Evolutionary conservation across 1,140 invertebrate species (phyloP).

Genomic region (Galleria mellonella): DNA sequence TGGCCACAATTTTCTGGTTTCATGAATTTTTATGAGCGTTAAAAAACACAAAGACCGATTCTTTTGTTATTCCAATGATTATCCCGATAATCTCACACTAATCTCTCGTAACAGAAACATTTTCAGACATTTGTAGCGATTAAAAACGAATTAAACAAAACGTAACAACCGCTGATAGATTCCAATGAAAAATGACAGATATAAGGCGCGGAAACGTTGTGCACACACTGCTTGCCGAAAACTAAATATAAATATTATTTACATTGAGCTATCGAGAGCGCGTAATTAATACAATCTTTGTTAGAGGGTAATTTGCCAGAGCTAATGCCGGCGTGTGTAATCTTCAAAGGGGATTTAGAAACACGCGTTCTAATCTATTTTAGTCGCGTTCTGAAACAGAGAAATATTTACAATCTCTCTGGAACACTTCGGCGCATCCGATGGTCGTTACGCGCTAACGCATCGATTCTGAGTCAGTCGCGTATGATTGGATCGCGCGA

Average conservation of each 20-base stretch:
- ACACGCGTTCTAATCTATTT: constrained; percentile 72
- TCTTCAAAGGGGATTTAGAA: constrained; percentile 74
- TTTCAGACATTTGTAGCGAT: constrained; percentile 24
- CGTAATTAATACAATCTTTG: constrained; percentile 74
- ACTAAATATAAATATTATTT: constrained; percentile 68
- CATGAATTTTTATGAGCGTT: constrained; percentile 40
- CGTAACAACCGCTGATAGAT: constrained; percentile 1
- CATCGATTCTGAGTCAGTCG: constrained; percentile 61
- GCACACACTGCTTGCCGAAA: constrained; percentile 41
- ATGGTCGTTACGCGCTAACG: constrained; percentile 64
- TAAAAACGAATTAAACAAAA: constrained; percentile 44
- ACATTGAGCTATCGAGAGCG: constrained; percentile 65
- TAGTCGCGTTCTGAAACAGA: constrained; percentile 69
- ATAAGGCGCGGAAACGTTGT: constrained; percentile 45
- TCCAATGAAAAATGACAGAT: constrained; percentile 53
- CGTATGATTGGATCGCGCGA: constrained; percentile 43
- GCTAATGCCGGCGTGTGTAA: constrained; percentile 72
- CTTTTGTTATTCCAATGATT: constrained; percentile 18
- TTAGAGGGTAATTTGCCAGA: constrained; percentile 73
- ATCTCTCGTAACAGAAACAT: not conserved
- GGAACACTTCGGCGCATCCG: constrained; percentile 71
- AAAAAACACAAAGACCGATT: constrained; percentile 18
- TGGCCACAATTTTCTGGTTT: constrained; percentile 29
- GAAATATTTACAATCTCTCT: constrained; percentile 74
- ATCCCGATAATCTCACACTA: constrained; percentile 1